Evolutionary conservation across 2,797 vertebrate genomes (phyloP).

Genomic region (Myripristis murdjan): DNA sequence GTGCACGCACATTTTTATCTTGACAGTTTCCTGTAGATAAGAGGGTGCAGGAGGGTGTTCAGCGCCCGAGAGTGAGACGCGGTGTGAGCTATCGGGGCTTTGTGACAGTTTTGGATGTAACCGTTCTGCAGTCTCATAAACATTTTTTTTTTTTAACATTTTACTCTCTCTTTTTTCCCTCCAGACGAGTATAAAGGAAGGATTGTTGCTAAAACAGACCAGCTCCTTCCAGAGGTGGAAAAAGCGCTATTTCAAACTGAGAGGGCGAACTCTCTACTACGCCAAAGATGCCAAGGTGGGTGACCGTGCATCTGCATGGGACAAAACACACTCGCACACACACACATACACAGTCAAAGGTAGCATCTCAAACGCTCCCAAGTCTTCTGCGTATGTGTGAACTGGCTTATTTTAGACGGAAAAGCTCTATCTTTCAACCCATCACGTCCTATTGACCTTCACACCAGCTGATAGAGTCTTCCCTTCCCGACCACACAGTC

Average conservation of each 20-base stretch:
- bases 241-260: slow-evolving; percentile 97
- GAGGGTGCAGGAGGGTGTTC: slow-evolving; percentile 38
- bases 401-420: neutral
- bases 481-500: too few species aligned
- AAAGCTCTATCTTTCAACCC: slow-evolving; percentile 1
- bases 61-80: neutral
- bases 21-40: slow-evolving; percentile 70
- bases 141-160: neutral
- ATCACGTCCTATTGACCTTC: slow-evolving; percentile 3
- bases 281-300: slow-evolving; percentile 98
- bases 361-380: neutral
- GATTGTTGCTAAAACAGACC: slow-evolving; percentile 96
- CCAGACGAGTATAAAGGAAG: slow-evolving; percentile 98
- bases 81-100: neutral
- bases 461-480: neutral
- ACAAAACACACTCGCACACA: neutral
- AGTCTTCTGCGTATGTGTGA: neutral
- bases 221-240: slow-evolving; percentile 99
- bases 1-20: slow-evolving; percentile 60
- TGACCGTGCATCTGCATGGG: neutral
- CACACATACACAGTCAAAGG: neutral
- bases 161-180: slow-evolving; percentile 61
- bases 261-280: slow-evolving; percentile 97
- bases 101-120: slow-evolving; percentile 21
- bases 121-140: neutral